A percentile compares a stretch with the other conserved stretches of the same genome.
Evolutionary conservation across 2,113 vertebrate species (phyloP).

Genomic region (Apus apus): DNA sequence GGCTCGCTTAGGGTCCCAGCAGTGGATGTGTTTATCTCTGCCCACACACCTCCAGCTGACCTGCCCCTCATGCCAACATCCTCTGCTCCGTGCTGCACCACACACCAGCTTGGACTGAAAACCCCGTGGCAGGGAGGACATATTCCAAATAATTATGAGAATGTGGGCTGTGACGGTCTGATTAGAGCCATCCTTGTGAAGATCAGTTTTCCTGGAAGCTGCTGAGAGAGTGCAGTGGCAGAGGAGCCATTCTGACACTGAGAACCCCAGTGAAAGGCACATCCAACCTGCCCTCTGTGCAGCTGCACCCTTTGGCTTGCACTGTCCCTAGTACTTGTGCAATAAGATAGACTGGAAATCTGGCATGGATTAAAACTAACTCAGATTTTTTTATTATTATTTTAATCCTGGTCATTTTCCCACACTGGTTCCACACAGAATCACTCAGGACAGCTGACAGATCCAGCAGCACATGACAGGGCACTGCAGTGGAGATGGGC

Average conservation of each 20-base stretch:
- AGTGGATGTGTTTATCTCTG: background rate
- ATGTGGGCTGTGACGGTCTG: background rate
- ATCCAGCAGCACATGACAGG: fast-evolving
- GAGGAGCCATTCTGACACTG: background rate
- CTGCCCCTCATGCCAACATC: background rate
- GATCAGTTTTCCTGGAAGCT: background rate
- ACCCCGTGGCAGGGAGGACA: background rate
- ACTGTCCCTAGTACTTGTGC: background rate
- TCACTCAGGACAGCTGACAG: fast-evolving
- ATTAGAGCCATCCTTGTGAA: background rate
- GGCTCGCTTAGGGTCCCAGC: background rate
- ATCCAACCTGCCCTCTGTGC: background rate
- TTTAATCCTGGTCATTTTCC: background rate
- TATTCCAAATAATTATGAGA: background rate
- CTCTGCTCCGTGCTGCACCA: background rate
- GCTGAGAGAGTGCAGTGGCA: fast-evolving
- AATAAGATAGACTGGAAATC: background rate
- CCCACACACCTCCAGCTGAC: background rate
- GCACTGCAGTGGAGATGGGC: background rate
- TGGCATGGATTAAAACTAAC: background rate
- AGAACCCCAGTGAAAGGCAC: background rate
- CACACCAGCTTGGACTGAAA: background rate
- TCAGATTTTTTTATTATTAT: background rate
- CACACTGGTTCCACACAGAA: background rate
- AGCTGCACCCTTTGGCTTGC: background rate